phyloP scores from a whole-genome alignment of 2,797 vertebrate species.

The Coranthus polyacanthus region DNA sequence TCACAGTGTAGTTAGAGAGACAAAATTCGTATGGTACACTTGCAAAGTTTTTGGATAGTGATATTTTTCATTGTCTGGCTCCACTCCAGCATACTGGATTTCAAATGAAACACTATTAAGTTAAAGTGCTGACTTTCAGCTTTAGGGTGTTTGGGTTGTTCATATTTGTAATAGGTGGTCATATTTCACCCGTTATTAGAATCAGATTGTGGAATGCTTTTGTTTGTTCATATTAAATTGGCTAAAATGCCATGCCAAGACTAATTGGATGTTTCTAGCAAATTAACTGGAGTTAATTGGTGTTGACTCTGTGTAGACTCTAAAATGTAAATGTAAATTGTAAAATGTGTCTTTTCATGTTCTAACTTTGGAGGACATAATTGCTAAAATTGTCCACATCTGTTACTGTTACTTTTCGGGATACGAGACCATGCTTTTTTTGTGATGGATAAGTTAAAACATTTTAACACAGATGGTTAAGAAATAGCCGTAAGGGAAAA shows the following conservation, averaged over 20 bases:
- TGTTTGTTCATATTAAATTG: background rate
- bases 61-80: conserved; percentile 31
- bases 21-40: conserved; percentile 6
- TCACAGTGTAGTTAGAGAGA: conserved; percentile 38
- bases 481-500: conserved; percentile 13
- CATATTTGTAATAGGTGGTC: background rate
- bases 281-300: too few relatives aligned
- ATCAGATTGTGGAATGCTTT: conserved; percentile 8
- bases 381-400: background rate
- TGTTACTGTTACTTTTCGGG: background rate
- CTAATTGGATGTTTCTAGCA: background rate
- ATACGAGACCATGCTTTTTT: background rate
- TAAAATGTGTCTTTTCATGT: too few relatives aligned
- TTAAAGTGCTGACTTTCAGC: conserved; percentile 37
- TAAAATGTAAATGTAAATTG: too few relatives aligned
- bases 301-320: too few relatives aligned
- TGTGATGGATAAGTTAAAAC: conserved; percentile 1
- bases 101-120: conserved; percentile 19
- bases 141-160: conserved; percentile 18
- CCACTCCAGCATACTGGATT: conserved; percentile 9
- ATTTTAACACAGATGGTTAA: conserved; percentile 7
- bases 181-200: background rate
- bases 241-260: background rate
- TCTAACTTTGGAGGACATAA: too few relatives aligned
- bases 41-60: conserved; percentile 1